Percentiles rank a stretch among this genome's conserved stretches.
phyloP scores from a whole-genome alignment of 2,113 vertebrate species.

The Synchiropus splendidus region DNA sequence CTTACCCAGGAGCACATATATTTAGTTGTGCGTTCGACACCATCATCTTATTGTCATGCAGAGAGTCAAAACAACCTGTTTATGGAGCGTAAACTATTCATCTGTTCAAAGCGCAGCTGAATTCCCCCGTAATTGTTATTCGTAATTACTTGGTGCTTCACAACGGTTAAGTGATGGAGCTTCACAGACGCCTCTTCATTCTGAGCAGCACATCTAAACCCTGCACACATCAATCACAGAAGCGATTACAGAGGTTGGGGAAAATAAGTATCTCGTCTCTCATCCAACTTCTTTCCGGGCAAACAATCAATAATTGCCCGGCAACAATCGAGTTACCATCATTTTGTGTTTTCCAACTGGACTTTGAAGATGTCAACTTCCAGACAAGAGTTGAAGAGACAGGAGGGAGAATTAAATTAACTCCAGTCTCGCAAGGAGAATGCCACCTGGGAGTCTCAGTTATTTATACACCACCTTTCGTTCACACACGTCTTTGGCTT shows the following conservation, averaged over 20 bases:
- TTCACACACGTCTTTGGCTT: conserved; percentile 23
- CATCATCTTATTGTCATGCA: too few relatives aligned
- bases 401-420: conserved; percentile 40
- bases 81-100: too few relatives aligned
- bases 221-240: conserved; percentile 20
- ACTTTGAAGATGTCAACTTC: conserved; percentile 52
- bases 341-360: conserved; percentile 54
- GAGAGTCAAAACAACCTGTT: too few relatives aligned
- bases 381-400: conserved; percentile 45
- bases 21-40: too few relatives aligned
- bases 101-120: too few relatives aligned
- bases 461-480: conserved; percentile 55
- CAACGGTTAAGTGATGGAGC: not conserved
- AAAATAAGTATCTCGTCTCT: conserved; percentile 49
- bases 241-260: conserved; percentile 46
- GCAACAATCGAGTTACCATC: conserved; percentile 62
- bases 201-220: conserved; percentile 16
- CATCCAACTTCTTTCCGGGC: conserved; percentile 49
- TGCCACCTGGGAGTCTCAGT: conserved; percentile 51
- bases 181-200: conserved; percentile 7
- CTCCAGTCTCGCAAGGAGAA: too few relatives aligned
- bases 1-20: too few relatives aligned
- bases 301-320: conserved; percentile 55
- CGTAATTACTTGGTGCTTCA: conserved; percentile 7
- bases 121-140: not conserved